Evolutionary conservation across 1,140 invertebrate species (phyloP).

Genomic region (Trichonephila clavipes): DNA sequence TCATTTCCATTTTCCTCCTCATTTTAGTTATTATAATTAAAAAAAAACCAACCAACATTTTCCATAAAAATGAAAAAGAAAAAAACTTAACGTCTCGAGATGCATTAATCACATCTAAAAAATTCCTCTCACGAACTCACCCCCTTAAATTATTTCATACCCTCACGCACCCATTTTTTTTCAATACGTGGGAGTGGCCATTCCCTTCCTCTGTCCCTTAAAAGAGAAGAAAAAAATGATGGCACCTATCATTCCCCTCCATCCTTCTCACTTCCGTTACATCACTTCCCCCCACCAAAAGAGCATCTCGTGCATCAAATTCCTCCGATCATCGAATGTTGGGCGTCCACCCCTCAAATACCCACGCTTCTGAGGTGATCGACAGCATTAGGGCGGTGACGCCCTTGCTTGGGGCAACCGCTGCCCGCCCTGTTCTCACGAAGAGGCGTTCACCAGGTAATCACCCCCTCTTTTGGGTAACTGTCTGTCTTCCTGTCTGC

Average conservation of each 20-base stretch:
- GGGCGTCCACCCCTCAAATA: constrained; percentile 11
- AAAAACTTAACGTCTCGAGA: neutral
- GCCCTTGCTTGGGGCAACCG: constrained; percentile 42
- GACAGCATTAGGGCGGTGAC: constrained; percentile 44
- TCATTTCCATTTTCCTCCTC: no score
- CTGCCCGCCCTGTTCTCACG: constrained; percentile 38
- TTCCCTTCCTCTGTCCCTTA: neutral
- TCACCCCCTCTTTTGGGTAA: neutral
- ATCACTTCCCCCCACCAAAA: neutral
- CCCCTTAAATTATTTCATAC: neutral
- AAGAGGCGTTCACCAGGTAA: neutral
- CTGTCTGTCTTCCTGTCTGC: constrained; percentile 46
- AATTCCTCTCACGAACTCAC: neutral
- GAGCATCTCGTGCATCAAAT: constrained; percentile 15
- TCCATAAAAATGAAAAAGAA: neutral
- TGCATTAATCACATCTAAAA: neutral
- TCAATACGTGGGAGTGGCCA: constrained; percentile 18
- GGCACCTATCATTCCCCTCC: neutral
- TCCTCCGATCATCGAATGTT: constrained; percentile 35
- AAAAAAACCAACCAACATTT: neutral
- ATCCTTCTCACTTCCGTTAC: neutral
- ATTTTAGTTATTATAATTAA: no score
- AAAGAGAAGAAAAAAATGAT: constrained; percentile 8
- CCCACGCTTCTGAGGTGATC: constrained; percentile 47
- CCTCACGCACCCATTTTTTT: constrained; percentile 12